These are phyloP conservation scores for Sinocyclocheilus maitianheensis DNA, from an alignment of 2,113 vertebrate species.

Conservation along the genomic window DNA sequence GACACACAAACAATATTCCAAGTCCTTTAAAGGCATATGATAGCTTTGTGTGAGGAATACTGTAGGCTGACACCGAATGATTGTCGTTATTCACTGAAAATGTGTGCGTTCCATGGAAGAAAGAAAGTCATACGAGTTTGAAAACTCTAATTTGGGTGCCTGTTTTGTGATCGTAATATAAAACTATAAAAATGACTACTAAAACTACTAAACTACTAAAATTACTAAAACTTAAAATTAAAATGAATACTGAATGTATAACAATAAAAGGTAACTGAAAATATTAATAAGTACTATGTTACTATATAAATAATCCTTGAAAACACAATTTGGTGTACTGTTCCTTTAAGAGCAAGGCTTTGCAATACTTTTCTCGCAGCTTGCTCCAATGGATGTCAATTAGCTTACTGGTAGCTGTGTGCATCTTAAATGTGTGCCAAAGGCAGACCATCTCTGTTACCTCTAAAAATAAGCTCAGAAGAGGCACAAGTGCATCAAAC, in stretches of 20 bases:
- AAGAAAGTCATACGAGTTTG: no score
- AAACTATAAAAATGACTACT: no score
- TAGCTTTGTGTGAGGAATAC: background rate
- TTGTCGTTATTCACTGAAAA: no score
- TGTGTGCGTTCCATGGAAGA: no score
- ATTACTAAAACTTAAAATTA: background rate
- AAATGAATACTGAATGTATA: background rate
- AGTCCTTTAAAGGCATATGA: no score
- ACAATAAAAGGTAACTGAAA: background rate
- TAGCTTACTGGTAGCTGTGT: background rate
- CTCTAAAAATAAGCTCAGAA: slow-evolving; percentile 45
- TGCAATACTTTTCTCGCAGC: slow-evolving; percentile 13
- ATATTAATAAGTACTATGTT: background rate
- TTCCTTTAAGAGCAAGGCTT: background rate
- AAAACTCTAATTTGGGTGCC: no score
- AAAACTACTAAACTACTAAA: background rate
- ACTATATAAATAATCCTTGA: background rate
- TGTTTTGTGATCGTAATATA: no score
- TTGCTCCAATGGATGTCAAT: slow-evolving; percentile 15
- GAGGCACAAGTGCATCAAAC: slow-evolving; percentile 39
- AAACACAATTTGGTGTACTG: background rate
- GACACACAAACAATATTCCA: no score
- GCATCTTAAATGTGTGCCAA: slow-evolving; percentile 15
- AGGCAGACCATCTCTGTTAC: slow-evolving; percentile 12
- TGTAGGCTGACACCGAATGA: no score